Conservation (phyloP, 2,113 vertebrate genomes). For the Xenopus borealis region DNA sequence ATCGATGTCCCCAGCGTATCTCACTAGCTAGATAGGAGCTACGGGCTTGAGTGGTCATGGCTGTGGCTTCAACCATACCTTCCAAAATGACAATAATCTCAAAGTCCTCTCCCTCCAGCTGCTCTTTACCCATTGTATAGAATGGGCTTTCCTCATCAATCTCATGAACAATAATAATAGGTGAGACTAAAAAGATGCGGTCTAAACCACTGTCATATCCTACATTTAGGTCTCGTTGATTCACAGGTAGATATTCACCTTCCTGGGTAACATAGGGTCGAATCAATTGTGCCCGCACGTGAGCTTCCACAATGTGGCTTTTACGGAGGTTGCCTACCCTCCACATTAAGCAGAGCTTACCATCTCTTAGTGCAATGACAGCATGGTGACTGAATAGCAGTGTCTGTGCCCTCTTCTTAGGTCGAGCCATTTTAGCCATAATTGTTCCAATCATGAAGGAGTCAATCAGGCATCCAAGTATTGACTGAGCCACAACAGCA, state of each 20-base stretch:
- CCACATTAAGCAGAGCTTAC: slow-evolving; percentile 97
- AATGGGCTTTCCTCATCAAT: slow-evolving; percentile 93
- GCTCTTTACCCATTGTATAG: slow-evolving; percentile 81
- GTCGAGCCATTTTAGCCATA: slow-evolving; percentile 97
- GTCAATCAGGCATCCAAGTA: slow-evolving; percentile 95
- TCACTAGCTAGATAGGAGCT: slow-evolving; percentile 93
- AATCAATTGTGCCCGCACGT: slow-evolving; percentile 91
- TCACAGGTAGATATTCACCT: slow-evolving; percentile 90
- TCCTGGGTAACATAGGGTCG: slow-evolving; percentile 90
- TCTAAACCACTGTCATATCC: slow-evolving; percentile 93
- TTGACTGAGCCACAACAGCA: slow-evolving; percentile 91
- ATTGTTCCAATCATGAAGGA: slow-evolving; percentile 99
- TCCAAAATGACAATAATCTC: slow-evolving; percentile 95
- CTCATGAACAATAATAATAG: slow-evolving; percentile 90
- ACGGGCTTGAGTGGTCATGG: slow-evolving; percentile 95
- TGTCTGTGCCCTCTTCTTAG: slow-evolving; percentile 94
- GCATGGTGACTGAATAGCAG: slow-evolving; percentile 92
- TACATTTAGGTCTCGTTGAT: slow-evolving; percentile 93
- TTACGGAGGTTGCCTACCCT: slow-evolving; percentile 88
- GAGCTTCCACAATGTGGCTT: slow-evolving; percentile 96
- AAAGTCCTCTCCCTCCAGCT: slow-evolving; percentile 86
- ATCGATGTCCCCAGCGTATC: slow-evolving; percentile 95
- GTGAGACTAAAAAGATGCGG: slow-evolving; percentile 91
- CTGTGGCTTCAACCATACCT: slow-evolving; percentile 97
- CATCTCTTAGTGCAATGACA: slow-evolving; percentile 83